Evolutionary conservation across 2,888 invertebrate species (phyloP).

Genomic region (Helleia helle): DNA sequence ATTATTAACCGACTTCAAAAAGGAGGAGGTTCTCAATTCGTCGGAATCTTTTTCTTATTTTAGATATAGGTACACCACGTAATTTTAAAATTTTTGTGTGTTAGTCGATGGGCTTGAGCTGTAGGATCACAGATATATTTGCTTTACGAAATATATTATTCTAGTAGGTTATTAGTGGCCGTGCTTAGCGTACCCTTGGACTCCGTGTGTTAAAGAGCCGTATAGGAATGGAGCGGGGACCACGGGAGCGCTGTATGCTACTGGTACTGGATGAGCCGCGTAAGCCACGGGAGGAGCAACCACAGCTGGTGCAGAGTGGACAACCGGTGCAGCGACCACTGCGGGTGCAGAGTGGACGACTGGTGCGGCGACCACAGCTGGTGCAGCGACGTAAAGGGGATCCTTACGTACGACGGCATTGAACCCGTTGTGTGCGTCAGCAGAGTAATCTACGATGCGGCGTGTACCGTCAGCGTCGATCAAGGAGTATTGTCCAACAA

Average conservation of each 20-base stretch:
- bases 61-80: no score
- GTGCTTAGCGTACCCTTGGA: neutral
- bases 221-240: neutral
- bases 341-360: neutral
- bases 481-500: conserved; percentile 63
- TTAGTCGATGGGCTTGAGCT: conserved; percentile 5
- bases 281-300: neutral
- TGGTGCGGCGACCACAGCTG: conserved; percentile 7
- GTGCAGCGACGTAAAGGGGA: conserved; percentile 30
- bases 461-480: conserved; percentile 15
- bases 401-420: conserved; percentile 67
- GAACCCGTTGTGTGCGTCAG: conserved; percentile 59
- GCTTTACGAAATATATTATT: neutral
- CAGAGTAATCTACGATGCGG: conserved; percentile 58
- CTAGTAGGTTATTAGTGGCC: neutral
- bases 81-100: no score
- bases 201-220: neutral
- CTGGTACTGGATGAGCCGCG: neutral
- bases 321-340: neutral
- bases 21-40: no score
- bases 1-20: no score
- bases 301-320: neutral
- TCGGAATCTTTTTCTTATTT: no score
- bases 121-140: neutral
- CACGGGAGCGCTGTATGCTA: neutral